Conservation (phyloP, 2,797 vertebrate species). For the Mormyrops boulengeri region DNA sequence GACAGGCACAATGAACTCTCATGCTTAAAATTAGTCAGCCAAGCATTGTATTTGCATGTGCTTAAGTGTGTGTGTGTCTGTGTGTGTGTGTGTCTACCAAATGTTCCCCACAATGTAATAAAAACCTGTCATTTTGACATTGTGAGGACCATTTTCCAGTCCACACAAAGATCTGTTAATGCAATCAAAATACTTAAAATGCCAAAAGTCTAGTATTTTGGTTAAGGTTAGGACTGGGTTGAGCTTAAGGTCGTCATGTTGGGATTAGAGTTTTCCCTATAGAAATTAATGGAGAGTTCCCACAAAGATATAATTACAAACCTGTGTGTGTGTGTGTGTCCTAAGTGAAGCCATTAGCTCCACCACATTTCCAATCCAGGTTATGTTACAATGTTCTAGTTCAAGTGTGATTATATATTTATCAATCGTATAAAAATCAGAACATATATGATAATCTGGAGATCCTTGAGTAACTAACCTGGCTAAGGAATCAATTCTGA, state of each 20-base stretch:
- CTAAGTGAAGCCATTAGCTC: neutral
- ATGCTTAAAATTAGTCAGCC: constrained; percentile 63
- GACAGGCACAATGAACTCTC: constrained; percentile 66
- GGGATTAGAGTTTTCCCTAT: neutral
- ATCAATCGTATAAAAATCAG: neutral
- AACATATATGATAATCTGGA: neutral
- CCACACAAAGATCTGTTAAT: neutral
- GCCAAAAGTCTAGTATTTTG: neutral
- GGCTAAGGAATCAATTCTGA: neutral
- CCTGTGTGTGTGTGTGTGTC: neutral
- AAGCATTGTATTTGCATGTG: constrained; percentile 32
- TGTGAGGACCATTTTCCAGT: neutral
- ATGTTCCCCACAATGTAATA: too few species aligned
- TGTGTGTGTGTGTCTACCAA: neutral
- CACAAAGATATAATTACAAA: neutral
- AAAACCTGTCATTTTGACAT: too few species aligned
- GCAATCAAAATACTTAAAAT: neutral
- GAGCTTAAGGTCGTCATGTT: neutral
- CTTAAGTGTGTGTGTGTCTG: constrained; percentile 7
- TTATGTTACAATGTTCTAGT: neutral
- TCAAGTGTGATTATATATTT: neutral
- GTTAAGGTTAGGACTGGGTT: neutral
- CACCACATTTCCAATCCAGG: neutral
- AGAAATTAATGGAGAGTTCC: neutral
- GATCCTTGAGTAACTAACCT: neutral